Conservation (phyloP, 2,888 invertebrate genomes). For the Octonoba sinensis region DNA sequence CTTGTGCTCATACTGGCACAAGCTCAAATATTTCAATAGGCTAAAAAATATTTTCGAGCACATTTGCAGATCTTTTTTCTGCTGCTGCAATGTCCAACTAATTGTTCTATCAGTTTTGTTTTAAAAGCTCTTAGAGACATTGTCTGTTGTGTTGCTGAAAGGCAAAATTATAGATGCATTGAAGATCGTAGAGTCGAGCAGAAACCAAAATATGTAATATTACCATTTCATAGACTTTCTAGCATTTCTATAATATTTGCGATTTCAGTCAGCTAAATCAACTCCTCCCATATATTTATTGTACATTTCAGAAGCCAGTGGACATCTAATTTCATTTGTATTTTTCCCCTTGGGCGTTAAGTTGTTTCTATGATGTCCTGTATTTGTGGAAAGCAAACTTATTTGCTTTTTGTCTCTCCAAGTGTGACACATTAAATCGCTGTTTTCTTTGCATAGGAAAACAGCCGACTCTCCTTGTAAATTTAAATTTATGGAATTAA, state of each 20-base stretch:
- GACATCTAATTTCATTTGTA: background rate
- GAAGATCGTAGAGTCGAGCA: background rate
- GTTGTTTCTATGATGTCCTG: background rate
- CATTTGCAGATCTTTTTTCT: too few relatives aligned
- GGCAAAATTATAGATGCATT: background rate
- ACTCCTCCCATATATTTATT: conserved; percentile 15
- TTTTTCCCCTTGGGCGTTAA: background rate
- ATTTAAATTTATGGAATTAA: background rate
- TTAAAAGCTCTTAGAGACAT: background rate
- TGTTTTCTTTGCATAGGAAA: background rate
- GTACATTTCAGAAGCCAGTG: background rate
- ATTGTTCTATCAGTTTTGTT: too few relatives aligned
- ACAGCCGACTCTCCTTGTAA: background rate
- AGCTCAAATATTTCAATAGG: too few relatives aligned
- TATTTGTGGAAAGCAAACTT: background rate
- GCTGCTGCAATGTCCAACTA: too few relatives aligned
- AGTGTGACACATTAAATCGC: too few relatives aligned
- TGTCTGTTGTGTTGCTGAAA: background rate
- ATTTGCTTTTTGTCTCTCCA: too few relatives aligned
- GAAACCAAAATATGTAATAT: background rate
- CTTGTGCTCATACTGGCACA: too few relatives aligned
- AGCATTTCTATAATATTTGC: conserved; percentile 9
- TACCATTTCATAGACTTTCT: conserved; percentile 19
- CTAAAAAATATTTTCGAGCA: too few relatives aligned
- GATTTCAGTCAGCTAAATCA: background rate